These are phyloP conservation scores for Empidonax traillii DNA, from an alignment of 2,113 vertebrate species.

Conservation along the genomic window DNA sequence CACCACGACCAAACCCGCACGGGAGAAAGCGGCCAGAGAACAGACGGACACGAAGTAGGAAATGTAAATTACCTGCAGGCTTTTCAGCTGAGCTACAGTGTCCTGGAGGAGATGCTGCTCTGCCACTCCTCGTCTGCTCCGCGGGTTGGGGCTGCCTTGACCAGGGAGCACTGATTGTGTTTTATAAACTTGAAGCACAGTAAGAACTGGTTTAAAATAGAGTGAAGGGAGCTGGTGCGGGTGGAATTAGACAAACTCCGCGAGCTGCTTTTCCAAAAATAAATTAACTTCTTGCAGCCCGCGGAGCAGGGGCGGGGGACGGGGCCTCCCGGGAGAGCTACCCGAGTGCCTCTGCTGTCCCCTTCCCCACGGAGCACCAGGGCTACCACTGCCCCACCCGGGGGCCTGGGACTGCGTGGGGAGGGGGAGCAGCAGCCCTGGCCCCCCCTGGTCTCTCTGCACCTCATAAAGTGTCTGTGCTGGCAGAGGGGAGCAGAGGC, in stretches of 20 bases:
- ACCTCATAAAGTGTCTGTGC: fast-evolving
- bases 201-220: conserved; percentile 64
- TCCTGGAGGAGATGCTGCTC: conserved; percentile 45
- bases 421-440: not conserved
- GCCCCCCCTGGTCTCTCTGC: not conserved
- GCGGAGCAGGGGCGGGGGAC: not conserved
- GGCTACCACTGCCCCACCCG: not conserved
- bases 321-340: not conserved
- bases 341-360: not conserved
- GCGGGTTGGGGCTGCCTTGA: not conserved
- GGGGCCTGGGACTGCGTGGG: not conserved
- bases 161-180: conserved; percentile 43
- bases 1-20: not conserved
- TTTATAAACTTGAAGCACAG: conserved; percentile 62
- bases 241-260: conserved; percentile 63
- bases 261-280: conserved; percentile 62
- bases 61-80: conserved; percentile 26
- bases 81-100: conserved; percentile 4
- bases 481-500: not conserved
- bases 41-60: not conserved
- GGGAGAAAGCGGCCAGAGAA: not conserved
- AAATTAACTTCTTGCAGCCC: conserved; percentile 69
- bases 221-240: conserved; percentile 57
- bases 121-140: conserved; percentile 2
- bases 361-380: not conserved